These are phyloP conservation scores for Akabosia matsudoensis DNA, from an alignment of 1,140 invertebrate genomes.

Conservation along the genomic window DNA sequence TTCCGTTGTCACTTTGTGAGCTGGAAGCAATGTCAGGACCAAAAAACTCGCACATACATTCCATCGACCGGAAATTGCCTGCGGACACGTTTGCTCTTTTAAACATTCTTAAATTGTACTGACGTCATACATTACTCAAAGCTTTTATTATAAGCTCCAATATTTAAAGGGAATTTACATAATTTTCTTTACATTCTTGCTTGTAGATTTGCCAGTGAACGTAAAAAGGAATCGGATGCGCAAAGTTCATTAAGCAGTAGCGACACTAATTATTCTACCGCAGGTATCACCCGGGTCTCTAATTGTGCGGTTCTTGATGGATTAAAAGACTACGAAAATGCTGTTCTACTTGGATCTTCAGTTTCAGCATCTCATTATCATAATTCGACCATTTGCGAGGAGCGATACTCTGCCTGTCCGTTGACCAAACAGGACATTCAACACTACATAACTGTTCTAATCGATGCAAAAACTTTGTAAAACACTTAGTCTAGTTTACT, in stretches of 20 bases:
- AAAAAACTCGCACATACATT: neutral
- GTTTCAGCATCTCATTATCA: neutral
- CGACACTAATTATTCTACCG: no score
- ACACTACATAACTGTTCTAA: slow-evolving; percentile 15
- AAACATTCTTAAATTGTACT: neutral
- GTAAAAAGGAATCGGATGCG: no score
- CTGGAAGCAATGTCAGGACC: neutral
- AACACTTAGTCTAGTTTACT: neutral
- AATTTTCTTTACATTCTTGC: no score
- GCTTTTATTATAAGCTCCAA: no score
- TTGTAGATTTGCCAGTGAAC: no score
- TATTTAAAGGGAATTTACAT: no score
- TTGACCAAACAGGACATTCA: slow-evolving; percentile 24
- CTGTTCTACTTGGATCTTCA: slow-evolving; percentile 12
- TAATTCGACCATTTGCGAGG: slow-evolving; percentile 25
- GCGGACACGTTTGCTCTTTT: neutral
- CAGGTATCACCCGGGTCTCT: neutral
- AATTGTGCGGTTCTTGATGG: neutral
- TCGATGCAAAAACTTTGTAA: neutral
- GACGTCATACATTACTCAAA: no score
- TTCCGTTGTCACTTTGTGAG: slow-evolving; percentile 23
- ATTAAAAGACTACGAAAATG: slow-evolving; percentile 9
- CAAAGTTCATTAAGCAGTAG: no score
- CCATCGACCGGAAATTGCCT: neutral
- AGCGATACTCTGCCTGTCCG: slow-evolving; percentile 12